Percentiles rank a stretch among this genome's conserved stretches.
These are phyloP conservation scores for Nasonia oneida DNA, from an alignment of 2,888 invertebrate genomes.

Conservation along the genomic window DNA sequence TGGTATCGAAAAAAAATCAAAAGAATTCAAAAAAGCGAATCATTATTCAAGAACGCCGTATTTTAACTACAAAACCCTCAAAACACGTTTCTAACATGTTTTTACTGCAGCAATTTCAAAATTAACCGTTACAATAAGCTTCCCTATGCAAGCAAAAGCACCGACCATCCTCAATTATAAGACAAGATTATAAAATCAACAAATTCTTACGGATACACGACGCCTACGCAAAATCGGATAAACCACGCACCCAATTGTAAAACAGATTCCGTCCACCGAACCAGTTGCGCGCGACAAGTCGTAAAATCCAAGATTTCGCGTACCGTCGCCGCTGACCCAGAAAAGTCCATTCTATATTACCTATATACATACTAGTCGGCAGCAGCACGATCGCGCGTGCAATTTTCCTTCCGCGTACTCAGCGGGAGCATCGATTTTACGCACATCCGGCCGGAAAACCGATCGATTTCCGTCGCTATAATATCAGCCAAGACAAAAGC, in stretches of 20 bases:
- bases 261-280: neutral
- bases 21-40: too few relatives aligned
- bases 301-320: neutral
- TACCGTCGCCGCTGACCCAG: slow-evolving; percentile 43
- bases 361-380: neutral
- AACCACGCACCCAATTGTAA: neutral
- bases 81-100: too few relatives aligned
- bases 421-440: slow-evolving; percentile 30
- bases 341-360: slow-evolving; percentile 22
- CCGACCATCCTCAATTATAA: too few relatives aligned
- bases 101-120: too few relatives aligned
- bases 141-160: too few relatives aligned
- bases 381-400: slow-evolving; percentile 5
- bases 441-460: slow-evolving; percentile 12
- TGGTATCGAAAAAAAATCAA: too few relatives aligned
- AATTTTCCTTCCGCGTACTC: slow-evolving; percentile 23
- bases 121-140: too few relatives aligned
- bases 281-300: neutral
- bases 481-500: neutral
- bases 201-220: too few relatives aligned
- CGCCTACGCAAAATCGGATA: too few relatives aligned
- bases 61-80: too few relatives aligned
- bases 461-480: slow-evolving; percentile 27
- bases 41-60: too few relatives aligned
- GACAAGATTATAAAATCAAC: too few relatives aligned